These are phyloP conservation scores for Zoanthus sociatus DNA, from an alignment of 92 coral and sea anemone genomes.

Conservation along the genomic window DNA sequence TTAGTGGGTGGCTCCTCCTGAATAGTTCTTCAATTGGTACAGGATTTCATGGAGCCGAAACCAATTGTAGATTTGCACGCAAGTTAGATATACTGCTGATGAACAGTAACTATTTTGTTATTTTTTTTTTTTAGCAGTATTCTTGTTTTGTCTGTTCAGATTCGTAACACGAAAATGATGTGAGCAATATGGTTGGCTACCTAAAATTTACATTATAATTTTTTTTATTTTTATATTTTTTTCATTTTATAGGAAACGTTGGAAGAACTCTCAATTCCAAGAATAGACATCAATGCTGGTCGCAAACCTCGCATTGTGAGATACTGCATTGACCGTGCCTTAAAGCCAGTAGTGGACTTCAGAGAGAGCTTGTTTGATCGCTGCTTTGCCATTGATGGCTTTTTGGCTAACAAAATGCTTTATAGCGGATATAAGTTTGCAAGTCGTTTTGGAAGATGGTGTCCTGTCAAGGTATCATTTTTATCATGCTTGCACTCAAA, in stretches of 20 bases:
- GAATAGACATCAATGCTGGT: conserved; percentile 91
- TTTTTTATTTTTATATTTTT: background rate
- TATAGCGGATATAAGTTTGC: conserved; percentile 89
- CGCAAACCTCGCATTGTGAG: conserved; percentile 97
- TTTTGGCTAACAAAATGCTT: conserved; percentile 89
- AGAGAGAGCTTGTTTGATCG: conserved; percentile 95
- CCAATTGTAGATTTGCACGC: no score
- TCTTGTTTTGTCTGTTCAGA: no score
- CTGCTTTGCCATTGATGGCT: conserved; percentile 81
- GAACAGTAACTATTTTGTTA: no score
- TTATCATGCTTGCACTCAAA: no score
- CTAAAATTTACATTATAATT: no score
- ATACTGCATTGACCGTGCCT: conserved; percentile 81
- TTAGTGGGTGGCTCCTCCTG: no score
- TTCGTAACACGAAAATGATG: no score
- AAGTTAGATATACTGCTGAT: no score
- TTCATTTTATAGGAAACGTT: conserved; percentile 79
- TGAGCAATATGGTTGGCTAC: no score
- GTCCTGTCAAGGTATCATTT: conserved; percentile 91
- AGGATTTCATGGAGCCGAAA: no score
- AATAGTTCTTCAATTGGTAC: no score
- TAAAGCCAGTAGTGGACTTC: conserved; percentile 89
- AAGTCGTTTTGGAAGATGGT: conserved; percentile 99
- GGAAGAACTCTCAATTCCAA: conserved; percentile 91
- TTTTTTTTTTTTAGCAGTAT: no score